Base-by-base conservation (phyloP, 2,797 vertebrate species). In the Eleutherodactylus coqui region DNA sequence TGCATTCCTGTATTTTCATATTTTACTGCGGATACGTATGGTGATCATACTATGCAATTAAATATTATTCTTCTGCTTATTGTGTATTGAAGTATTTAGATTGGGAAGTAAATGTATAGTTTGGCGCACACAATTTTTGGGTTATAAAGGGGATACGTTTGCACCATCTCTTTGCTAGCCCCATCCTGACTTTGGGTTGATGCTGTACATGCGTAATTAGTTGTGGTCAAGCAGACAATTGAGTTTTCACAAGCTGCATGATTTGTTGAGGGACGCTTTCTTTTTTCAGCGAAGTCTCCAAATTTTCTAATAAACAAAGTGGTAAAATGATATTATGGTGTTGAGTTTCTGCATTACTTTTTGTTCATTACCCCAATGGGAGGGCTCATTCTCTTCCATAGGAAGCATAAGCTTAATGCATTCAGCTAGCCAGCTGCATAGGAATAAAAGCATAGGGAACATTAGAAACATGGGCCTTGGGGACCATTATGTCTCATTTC, bases 271-370 rank as follows among this genome's bases (percentile, higher is more conserved):
- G 70, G 85, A 78, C 29, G 53, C 24, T 38, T 86, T 83, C 29
- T 55, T 62, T 67, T 70, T 87, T 82, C 82, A 85, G 84, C 80
- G 86, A 36, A 34, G 17, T 82, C 86, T 91, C 89, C 86, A 0
- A 19, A 89, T 91, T 90, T 87, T 88, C 89, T 72, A 85, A 75
- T 91, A 82, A 93, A 91, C 90, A 89, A 90, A 80, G 69, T 67
- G 70, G 86, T 87, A 87, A 87, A 87, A 67, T 87, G 82, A 87
- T 87, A 89, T 92, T 51, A 89, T 88, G 90, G 86, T 89, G 32
- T 89, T 92, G 89, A 87, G 89, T 92, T 91, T 90, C 85, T 92
- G 82, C 45, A 58, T 88, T 88, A 81, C 82, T 51, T 83, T 83
- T 91, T 70, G 38, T 88, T 89, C 75, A 83, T 88, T 89, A 67